Percentiles rank a stretch among this genome's conserved stretches.
These are phyloP conservation scores for Onychostruthus taczanowskii DNA, from an alignment of 2,113 vertebrate genomes.

Conservation along the genomic window DNA sequence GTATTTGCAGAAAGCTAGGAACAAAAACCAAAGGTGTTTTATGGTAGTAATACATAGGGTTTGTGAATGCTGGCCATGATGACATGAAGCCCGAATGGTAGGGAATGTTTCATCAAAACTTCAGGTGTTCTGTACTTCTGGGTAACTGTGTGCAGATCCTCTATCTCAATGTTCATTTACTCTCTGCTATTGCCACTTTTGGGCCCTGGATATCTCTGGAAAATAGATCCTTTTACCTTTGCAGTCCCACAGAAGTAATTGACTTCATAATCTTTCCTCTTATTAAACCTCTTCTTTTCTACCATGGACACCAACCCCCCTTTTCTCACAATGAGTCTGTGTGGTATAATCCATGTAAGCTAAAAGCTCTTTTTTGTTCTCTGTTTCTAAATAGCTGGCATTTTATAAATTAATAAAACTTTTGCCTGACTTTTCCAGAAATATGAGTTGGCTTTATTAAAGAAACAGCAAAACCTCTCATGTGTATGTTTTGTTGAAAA, in stretches of 20 bases:
- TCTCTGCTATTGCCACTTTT: background rate
- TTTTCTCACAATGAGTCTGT: background rate
- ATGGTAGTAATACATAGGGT: background rate
- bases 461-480: accelerated
- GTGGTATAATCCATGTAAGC: background rate
- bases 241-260: background rate
- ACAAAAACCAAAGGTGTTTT: background rate
- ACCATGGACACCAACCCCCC: background rate
- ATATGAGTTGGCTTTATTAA: background rate
- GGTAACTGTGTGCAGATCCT: background rate
- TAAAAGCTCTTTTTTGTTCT: background rate
- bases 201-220: background rate
- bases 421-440: background rate
- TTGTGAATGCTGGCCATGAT: background rate
- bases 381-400: background rate
- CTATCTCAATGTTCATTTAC: background rate
- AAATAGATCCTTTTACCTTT: background rate
- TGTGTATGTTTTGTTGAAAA: accelerated
- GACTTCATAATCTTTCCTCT: background rate
- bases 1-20: background rate
- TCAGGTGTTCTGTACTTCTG: background rate
- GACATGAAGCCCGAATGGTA: background rate
- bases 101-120: background rate
- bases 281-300: background rate
- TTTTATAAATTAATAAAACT: background rate